Evolutionary conservation across 2,797 vertebrate species (phyloP), one percentile per base, ranked within the genome.

Genomic region (Enteromius unitaeniatus): DNA sequence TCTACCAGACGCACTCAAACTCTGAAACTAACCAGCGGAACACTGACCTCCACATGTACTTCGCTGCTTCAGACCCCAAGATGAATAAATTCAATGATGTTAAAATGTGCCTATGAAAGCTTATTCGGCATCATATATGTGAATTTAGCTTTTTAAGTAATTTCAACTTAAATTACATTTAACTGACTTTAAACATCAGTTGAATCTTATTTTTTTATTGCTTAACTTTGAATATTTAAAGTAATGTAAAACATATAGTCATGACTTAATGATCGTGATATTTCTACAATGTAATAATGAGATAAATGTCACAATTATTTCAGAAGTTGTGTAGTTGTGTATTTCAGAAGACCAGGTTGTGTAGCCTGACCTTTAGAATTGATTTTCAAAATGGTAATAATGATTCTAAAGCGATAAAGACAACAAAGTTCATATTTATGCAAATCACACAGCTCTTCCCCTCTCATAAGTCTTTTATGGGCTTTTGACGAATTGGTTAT

Each of bases 381-480:
- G 70, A 15, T 14, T 62, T 58, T 72, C 60, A 34, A 64, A 31
- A 8, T 11, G 21, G 21, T 10, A 15, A 23, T 68, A 15, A 19
- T 34, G 31, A 23, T 37, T 6, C 11, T 53, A 13, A 60, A 21
- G 13, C 60, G 23, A 62, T 64, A 28, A 42, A 84, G 40, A 81
- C 10, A 49, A 11, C 28, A 64, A 26, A 67, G 79, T 42, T 76
- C 49, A 49, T 80, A 84, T 87, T 13, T 34, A 74, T 83, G 58
- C 76, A 76, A 73, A n/a, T 85, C 68, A 85, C 23, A 62, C 62
- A 83, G 68, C 76, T 42, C 78, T 75, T 89, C 65, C 47, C 28
- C 58, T 58, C 31, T 37, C 73, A 7, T 55, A 21, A 34, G 67
- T 58, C 68, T 87, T 75, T 84, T 83, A 78, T 31, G 58, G 75